Evolutionary conservation across 1,140 invertebrate species (phyloP).

Genomic region (Tetramorium alpestre): DNA sequence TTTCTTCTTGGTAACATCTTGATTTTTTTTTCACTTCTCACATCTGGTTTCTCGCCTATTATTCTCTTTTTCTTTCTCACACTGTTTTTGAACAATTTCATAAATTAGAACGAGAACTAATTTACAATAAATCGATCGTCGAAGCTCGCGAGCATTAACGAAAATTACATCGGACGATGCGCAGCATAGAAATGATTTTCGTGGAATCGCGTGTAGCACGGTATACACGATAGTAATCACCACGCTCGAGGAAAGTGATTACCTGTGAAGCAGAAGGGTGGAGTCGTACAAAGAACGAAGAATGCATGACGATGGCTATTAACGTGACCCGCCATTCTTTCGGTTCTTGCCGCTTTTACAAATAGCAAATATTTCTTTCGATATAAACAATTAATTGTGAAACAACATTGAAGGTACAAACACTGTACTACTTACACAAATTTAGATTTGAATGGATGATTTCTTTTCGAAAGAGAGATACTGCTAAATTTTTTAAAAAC

Average conservation of each 20-base stretch:
- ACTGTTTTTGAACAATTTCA: neutral
- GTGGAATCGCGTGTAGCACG: slow-evolving; percentile 76
- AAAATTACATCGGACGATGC: slow-evolving; percentile 29
- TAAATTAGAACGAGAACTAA: slow-evolving; percentile 14
- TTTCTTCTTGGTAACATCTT: neutral
- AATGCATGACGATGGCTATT: slow-evolving; percentile 29
- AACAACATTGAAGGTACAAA: neutral
- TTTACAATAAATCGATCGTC: slow-evolving; percentile 34
- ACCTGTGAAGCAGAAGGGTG: slow-evolving; percentile 73
- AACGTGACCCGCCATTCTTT: slow-evolving; percentile 14
- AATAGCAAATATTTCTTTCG: neutral
- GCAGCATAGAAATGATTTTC: slow-evolving; percentile 74
- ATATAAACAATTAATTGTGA: neutral
- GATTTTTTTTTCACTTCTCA: neutral
- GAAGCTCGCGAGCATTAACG: slow-evolving; percentile 29
- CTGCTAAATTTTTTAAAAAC: too few species aligned
- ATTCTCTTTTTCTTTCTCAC: neutral
- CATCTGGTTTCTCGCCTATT: neutral
- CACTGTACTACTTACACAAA: neutral
- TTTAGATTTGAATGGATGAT: neutral
- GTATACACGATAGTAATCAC: slow-evolving; percentile 66
- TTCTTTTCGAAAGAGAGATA: too few species aligned
- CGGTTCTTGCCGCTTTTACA: neutral
- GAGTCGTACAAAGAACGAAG: slow-evolving; percentile 65
- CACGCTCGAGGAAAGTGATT: slow-evolving; percentile 75